phyloP scores from a whole-genome alignment of 2,113 vertebrate genomes.

The Cynopterus brachyotis region DNA sequence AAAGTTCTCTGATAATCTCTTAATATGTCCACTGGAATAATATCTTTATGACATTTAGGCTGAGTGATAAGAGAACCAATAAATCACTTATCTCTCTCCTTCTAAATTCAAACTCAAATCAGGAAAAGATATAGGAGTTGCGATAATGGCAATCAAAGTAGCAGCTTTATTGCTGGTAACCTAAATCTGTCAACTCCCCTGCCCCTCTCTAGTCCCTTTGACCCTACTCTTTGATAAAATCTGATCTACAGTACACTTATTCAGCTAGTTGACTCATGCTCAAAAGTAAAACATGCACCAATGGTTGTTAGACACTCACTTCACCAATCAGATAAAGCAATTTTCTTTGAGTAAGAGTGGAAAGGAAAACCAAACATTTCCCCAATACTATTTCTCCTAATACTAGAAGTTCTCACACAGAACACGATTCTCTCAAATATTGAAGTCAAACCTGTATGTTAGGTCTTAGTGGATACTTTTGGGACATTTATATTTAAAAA shows the following conservation, averaged over 20 bases:
- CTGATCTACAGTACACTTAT: neutral
- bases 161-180: neutral
- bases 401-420: neutral
- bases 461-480: neutral
- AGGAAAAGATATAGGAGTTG: neutral
- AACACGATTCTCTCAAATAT: neutral
- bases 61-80: constrained; percentile 33
- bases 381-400: neutral
- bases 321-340: neutral
- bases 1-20: constrained; percentile 51
- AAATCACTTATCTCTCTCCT: constrained; percentile 33
- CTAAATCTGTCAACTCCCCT: neutral
- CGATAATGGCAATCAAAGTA: neutral
- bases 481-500: constrained; percentile 4
- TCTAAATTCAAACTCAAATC: neutral
- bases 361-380: neutral
- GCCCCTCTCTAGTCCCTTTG: neutral
- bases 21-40: constrained; percentile 50
- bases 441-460: neutral
- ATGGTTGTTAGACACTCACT: neutral
- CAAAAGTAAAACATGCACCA: neutral
- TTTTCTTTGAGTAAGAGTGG: neutral
- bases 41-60: constrained; percentile 51
- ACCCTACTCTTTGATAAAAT: neutral
- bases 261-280: neutral